phyloP scores from a whole-genome alignment of 2,797 vertebrate species.

The Anabas testudineus region DNA sequence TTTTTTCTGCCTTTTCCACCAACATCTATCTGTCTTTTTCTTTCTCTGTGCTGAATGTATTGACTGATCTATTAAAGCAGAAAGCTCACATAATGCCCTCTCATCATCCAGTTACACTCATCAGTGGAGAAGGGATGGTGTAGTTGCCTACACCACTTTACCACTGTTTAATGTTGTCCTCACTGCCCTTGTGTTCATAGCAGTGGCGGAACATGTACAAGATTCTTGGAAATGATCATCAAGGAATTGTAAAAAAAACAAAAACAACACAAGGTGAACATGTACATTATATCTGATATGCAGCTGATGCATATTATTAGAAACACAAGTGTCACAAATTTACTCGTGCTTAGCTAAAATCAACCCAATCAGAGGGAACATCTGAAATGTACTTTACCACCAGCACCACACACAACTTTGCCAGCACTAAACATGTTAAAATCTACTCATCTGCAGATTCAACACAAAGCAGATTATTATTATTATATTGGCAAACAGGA shows the following conservation, averaged over 20 bases:
- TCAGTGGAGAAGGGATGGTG: conserved; percentile 36
- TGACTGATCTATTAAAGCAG: conserved; percentile 69
- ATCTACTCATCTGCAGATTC: conserved; percentile 20
- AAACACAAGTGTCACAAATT: background rate
- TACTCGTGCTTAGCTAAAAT: background rate
- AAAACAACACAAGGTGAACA: background rate
- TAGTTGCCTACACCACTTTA: background rate
- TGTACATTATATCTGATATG: background rate
- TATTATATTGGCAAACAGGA: conserved; percentile 35
- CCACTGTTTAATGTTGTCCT: background rate
- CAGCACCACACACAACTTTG: background rate
- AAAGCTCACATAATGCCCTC: conserved; percentile 63
- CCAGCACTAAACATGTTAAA: background rate
- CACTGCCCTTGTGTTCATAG: background rate
- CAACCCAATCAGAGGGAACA: background rate
- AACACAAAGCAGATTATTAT: conserved; percentile 29
- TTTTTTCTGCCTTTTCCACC: background rate
- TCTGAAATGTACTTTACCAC: background rate
- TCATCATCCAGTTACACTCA: conserved; percentile 55
- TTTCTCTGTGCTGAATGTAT: conserved; percentile 24
- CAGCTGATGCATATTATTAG: background rate
- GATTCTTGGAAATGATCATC: background rate
- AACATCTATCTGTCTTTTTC: background rate
- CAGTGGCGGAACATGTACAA: background rate
- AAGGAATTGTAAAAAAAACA: too few species aligned